These are phyloP conservation scores for Trachelus stipa DNA, from an alignment of 2,888 invertebrate species.

Conservation along the genomic window DNA sequence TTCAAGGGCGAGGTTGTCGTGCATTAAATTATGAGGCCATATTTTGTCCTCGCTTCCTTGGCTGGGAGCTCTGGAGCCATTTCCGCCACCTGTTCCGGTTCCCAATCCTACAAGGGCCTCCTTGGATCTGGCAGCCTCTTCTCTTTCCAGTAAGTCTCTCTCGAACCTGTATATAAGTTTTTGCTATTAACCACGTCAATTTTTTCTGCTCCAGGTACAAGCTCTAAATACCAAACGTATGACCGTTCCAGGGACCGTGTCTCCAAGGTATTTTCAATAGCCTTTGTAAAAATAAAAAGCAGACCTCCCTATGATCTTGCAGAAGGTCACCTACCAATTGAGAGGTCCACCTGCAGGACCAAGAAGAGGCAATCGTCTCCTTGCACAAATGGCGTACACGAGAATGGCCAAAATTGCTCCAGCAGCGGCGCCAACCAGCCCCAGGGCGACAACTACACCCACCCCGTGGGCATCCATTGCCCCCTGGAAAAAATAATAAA, in stretches of 20 bases:
- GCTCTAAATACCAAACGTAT: neutral
- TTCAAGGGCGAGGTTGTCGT: conserved; percentile 28
- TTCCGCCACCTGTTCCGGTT: conserved; percentile 14
- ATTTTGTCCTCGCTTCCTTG: conserved; percentile 42
- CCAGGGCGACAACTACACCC: conserved; percentile 52
- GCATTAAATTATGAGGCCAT: conserved; percentile 39
- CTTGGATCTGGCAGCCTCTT: conserved; percentile 49
- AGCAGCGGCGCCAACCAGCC: conserved; percentile 54
- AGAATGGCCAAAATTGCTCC: conserved; percentile 57
- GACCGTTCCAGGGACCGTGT: neutral
- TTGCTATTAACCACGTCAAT: neutral
- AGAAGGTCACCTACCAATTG: conserved; percentile 44
- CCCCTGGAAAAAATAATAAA: neutral
- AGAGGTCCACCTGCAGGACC: conserved; percentile 47
- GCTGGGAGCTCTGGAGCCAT: conserved; percentile 5
- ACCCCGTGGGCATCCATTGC: conserved; percentile 53
- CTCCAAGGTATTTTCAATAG: neutral
- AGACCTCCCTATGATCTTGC: neutral
- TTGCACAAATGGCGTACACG: conserved; percentile 54
- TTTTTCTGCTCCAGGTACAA: neutral
- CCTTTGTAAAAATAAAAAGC: neutral
- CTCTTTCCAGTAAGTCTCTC: conserved; percentile 53
- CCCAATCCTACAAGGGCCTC: conserved; percentile 42
- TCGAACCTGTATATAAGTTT: conserved; percentile 48
- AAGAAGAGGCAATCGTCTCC: conserved; percentile 46